A percentile compares a stretch with the other conserved stretches of the same genome.
Evolutionary conservation across 2,113 vertebrate species (phyloP).

Genomic region (Porphyrio hochstetteri): DNA sequence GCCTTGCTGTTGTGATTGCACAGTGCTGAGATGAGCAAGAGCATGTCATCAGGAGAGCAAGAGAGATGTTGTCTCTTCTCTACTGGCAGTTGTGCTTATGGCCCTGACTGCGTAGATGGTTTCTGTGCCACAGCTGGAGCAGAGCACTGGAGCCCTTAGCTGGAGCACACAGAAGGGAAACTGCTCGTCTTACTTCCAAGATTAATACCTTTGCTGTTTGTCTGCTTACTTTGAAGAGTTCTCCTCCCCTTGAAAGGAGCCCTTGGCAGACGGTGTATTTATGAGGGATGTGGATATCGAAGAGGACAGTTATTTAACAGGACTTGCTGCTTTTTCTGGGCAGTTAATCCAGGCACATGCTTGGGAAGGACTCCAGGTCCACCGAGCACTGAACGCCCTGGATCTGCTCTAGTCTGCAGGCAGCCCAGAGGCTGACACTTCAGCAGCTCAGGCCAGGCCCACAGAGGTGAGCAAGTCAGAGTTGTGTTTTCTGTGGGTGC

Average conservation of each 20-base stretch:
- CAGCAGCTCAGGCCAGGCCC: not conserved
- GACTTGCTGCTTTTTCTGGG: not conserved
- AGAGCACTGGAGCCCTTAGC: not conserved
- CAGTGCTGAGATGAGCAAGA: not conserved
- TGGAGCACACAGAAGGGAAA: not conserved
- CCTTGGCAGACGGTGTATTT: not conserved
- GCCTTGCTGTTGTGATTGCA: not conserved
- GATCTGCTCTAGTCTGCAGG: not conserved
- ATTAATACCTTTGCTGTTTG: not conserved
- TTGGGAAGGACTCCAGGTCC: not conserved
- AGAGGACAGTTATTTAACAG: not conserved
- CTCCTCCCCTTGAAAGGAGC: not conserved
- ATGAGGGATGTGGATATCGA: not conserved
- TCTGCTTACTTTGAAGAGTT: not conserved
- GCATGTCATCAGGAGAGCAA: not conserved
- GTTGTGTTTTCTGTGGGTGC: not conserved
- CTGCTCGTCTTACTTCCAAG: rapidly evolving
- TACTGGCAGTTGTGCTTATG: rapidly evolving
- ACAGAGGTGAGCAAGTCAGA: not conserved
- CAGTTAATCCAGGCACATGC: not conserved
- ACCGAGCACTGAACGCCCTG: not conserved
- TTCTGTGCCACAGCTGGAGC: not conserved
- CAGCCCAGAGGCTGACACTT: not conserved
- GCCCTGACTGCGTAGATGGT: rapidly evolving
- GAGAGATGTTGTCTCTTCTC: not conserved